A percentile compares a stretch with the other conserved stretches of the same genome.
Evolutionary conservation across 2,797 vertebrate genomes (phyloP).

Genomic region (Rhabdophis nuchalis): DNA sequence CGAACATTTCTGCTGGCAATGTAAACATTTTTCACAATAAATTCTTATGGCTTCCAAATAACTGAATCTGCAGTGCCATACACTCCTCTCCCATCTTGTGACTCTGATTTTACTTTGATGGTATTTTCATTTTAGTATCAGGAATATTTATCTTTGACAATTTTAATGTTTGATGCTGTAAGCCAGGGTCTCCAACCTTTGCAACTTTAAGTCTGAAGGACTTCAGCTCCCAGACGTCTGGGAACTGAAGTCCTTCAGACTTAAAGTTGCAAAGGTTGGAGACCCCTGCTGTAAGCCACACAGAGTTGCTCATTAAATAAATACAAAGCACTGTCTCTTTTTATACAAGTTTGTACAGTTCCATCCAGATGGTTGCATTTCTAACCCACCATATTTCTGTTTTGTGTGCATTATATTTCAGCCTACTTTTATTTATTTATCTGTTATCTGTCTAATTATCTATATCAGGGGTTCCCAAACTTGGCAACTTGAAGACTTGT

Average conservation of each 20-base stretch:
- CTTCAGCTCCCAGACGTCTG: too few relatives aligned
- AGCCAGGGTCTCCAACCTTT: too few relatives aligned
- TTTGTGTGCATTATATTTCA: background rate
- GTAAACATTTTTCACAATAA: background rate
- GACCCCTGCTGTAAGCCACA: too few relatives aligned
- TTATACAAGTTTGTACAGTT: background rate
- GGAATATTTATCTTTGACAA: background rate
- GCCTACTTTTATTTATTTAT: background rate
- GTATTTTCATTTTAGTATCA: background rate
- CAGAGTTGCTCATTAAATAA: too few relatives aligned
- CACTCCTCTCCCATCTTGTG: background rate
- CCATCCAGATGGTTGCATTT: background rate
- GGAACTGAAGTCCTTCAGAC: too few relatives aligned
- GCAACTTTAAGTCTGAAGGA: too few relatives aligned
- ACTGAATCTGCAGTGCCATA: background rate
- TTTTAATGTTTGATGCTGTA: background rate
- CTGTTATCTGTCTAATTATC: background rate
- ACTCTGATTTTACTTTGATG: background rate
- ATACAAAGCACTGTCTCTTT: background rate
- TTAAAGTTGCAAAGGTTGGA: too few relatives aligned
- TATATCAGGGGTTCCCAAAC: too few relatives aligned
- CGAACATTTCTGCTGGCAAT: background rate
- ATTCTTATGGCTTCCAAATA: background rate
- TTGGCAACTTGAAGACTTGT: too few relatives aligned
- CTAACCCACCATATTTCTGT: background rate